Evolutionary conservation across 2,888 invertebrate species (phyloP).

Genomic region (Sarcophaga subvicina): DNA sequence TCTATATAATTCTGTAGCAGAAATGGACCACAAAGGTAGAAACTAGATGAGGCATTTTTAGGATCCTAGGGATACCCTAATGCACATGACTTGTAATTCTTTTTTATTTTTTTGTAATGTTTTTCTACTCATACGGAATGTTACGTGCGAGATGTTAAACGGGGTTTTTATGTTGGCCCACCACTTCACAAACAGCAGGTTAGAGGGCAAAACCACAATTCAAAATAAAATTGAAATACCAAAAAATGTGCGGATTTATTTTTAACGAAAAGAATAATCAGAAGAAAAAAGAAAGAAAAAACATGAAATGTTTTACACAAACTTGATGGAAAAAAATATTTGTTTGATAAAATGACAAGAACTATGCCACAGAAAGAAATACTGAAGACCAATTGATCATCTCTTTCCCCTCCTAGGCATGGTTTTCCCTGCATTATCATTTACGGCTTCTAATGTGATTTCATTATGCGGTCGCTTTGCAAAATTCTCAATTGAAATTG

Average conservation of each 20-base stretch:
- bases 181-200: conserved; percentile 57
- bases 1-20: no score
- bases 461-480: no score
- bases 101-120: not conserved
- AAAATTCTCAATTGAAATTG: no score
- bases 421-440: not conserved
- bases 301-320: not conserved
- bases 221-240: conserved; percentile 9
- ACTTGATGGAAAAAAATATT: not conserved
- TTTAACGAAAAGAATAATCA: not conserved
- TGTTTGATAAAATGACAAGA: not conserved
- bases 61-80: not conserved
- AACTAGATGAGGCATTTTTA: no score
- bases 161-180: conserved; percentile 47
- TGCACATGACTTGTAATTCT: conserved; percentile 20
- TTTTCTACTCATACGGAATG: conserved; percentile 34
- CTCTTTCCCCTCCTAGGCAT: not conserved
- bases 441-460: no score
- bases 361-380: not conserved
- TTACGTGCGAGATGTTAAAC: conserved; percentile 50
- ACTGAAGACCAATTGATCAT: not conserved
- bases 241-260: not conserved
- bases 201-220: conserved; percentile 52
- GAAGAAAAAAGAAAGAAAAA: not conserved
- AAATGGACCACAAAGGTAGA: no score